Evolutionary conservation across 1,140 invertebrate species (phyloP).

Genomic region (Drosophila biarmipes): DNA sequence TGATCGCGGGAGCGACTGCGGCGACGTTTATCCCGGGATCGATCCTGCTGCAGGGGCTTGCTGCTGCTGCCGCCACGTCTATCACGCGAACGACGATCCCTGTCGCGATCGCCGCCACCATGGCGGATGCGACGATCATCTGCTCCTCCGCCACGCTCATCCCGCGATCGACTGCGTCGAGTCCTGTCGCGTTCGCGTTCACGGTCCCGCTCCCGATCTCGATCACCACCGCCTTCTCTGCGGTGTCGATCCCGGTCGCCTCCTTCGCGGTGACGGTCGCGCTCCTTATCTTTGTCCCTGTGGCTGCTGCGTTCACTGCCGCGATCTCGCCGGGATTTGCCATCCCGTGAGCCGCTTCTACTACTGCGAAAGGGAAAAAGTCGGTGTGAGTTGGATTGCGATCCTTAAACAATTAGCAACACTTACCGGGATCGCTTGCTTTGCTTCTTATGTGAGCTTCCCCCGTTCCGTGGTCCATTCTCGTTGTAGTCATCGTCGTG

Average conservation of each 20-base stretch:
- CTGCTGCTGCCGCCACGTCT: constrained; percentile 69
- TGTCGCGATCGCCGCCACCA: constrained; percentile 22
- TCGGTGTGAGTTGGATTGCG: neutral
- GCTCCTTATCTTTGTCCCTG: constrained; percentile 70
- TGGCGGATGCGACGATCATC: constrained; percentile 46
- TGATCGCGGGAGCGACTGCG: constrained; percentile 66
- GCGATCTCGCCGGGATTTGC: constrained; percentile 62
- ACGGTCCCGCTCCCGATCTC: constrained; percentile 59
- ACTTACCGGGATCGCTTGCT: constrained; percentile 67
- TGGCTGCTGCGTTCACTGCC: constrained; percentile 48
- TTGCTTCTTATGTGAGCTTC: constrained; percentile 57
- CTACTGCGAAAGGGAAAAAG: constrained; percentile 40
- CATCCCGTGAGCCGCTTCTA: constrained; percentile 68
- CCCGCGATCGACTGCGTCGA: constrained; percentile 63
- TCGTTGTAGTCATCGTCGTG: constrained; percentile 58
- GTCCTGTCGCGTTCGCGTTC: constrained; percentile 56
- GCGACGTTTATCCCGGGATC: constrained; percentile 35
- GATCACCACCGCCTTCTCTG: constrained; percentile 44
- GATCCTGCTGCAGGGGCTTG: constrained; percentile 54
- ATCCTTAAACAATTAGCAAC: neutral
- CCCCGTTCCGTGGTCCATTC: constrained; percentile 60
- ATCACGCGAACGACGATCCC: constrained; percentile 86
- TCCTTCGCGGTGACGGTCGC: constrained; percentile 56
- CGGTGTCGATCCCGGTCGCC: constrained; percentile 75
- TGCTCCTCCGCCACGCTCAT: constrained; percentile 42